Evolutionary conservation across 2,888 invertebrate species (phyloP), one percentile per base, ranked within the genome.

Genomic region (Stenurella melanura): DNA sequence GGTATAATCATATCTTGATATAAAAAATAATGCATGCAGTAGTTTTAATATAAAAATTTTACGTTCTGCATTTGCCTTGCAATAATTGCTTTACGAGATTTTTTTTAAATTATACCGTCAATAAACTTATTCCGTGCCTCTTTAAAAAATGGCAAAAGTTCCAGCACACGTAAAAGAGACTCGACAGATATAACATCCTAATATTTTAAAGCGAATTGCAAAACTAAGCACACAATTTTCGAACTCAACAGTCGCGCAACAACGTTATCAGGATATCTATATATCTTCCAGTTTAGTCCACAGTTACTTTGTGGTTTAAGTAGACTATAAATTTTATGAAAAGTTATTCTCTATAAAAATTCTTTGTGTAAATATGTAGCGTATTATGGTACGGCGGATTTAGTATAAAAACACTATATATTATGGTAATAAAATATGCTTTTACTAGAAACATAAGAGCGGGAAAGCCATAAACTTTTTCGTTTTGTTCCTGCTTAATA

Each of bases 261-360:
- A 26, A 15, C 61, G 61, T 61, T 30, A 26, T 61, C 61, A 42
- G 30, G 64, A 64, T 38, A 64, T 42, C 67, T 67, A 54, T 67
- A 67, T 67, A 67, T 67, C 21, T 50, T 21, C 67, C 50, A 21
- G 67, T 54, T 67, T 67, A 67, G 67, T 19, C 50, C 21, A 26
- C 21, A 67, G 67, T 54, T 67, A 67, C 67, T 67, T 67, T 67
- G 67, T 54, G 67, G 54, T 42, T 50, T 67, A 21, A 54, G 50
- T 54, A 9, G 19, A 19, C 67, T n/a, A 26, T 67, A 64, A 64
- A 67, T 67, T 67, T 67, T 42, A 54, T 18, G 21, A 54, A 67
- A 19, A 61, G 9, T 61, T 61, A 61, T 61, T 30, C 61, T 17
- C 26, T 30, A 30, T 61, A 61, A 61, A 61, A 61, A 12, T 61